Evolutionary conservation across 35 echinoderm and acorn worm genomes (phyloP).

Genomic region (Diadema setosum): DNA sequence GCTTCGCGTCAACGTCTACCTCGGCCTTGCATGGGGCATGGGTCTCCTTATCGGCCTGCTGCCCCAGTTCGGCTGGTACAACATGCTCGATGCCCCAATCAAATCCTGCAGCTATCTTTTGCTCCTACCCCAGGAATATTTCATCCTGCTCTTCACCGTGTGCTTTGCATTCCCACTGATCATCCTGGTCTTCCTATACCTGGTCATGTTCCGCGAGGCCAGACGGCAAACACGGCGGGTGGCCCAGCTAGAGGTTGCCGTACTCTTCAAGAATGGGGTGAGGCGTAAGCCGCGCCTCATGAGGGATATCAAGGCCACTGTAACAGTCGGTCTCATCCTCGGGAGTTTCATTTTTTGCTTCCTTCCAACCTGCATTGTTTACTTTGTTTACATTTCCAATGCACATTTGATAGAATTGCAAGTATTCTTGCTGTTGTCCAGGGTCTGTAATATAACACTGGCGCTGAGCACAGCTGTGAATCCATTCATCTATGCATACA

Average conservation of each 20-base stretch:
- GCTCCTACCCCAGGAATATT: not conserved
- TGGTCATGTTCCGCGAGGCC: not conserved
- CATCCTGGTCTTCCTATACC: slow-evolving; percentile 18
- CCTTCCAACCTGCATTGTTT: not conserved
- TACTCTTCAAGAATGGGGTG: not conserved
- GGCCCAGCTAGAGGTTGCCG: not conserved
- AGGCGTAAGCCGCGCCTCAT: not conserved
- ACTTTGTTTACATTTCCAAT: not conserved
- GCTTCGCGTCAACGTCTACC: not conserved
- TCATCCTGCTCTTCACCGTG: not conserved
- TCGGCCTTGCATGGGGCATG: not conserved
- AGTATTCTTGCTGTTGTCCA: not conserved
- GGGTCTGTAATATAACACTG: not conserved
- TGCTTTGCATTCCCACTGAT: not conserved
- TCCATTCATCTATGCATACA: slow-evolving; percentile 26
- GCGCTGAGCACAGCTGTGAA: not conserved
- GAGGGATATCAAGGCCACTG: slow-evolving; percentile 6
- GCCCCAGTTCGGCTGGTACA: slow-evolving; percentile 4
- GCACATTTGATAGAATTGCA: not conserved
- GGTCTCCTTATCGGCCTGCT: not conserved
- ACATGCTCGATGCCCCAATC: not conserved
- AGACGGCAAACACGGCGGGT: not conserved
- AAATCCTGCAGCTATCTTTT: not conserved
- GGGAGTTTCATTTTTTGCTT: slow-evolving; percentile 1
- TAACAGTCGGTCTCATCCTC: not conserved